Percentiles rank a stretch among this genome's conserved stretches.
Evolutionary conservation across 2,888 invertebrate genomes (phyloP).

Genomic region (Temnothorax rugatulus): DNA sequence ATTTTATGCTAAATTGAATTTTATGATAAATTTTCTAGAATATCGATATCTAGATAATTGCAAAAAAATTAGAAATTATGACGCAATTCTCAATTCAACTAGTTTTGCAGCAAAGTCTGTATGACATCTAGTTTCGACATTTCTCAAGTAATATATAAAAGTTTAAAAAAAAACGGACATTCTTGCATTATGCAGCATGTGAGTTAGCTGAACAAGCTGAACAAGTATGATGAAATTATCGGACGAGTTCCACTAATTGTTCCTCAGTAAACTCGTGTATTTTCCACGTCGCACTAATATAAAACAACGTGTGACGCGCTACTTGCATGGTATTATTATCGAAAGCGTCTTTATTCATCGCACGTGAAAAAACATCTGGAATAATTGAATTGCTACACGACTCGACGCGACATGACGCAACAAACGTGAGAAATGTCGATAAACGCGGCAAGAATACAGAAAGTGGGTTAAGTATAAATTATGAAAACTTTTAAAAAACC

Average conservation of each 20-base stretch:
- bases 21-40: not conserved
- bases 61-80: not conserved
- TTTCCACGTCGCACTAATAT: conserved; percentile 36
- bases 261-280: not conserved
- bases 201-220: not conserved
- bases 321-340: not conserved
- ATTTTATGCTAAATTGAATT: not conserved
- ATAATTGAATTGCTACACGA: not conserved
- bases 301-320: not conserved
- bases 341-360: not conserved
- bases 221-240: not conserved
- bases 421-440: not conserved
- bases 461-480: not conserved
- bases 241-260: not conserved
- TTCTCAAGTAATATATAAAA: not conserved
- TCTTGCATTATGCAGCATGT: not conserved
- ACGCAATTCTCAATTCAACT: not conserved
- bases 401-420: not conserved
- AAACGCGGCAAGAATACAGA: not conserved
- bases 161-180: not conserved
- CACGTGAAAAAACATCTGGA: not conserved
- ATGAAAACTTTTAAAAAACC: too few relatives aligned
- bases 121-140: not conserved
- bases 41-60: not conserved
- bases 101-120: not conserved